Conservation (phyloP, 2,888 invertebrate species). For the Erebia aethiops region DNA sequence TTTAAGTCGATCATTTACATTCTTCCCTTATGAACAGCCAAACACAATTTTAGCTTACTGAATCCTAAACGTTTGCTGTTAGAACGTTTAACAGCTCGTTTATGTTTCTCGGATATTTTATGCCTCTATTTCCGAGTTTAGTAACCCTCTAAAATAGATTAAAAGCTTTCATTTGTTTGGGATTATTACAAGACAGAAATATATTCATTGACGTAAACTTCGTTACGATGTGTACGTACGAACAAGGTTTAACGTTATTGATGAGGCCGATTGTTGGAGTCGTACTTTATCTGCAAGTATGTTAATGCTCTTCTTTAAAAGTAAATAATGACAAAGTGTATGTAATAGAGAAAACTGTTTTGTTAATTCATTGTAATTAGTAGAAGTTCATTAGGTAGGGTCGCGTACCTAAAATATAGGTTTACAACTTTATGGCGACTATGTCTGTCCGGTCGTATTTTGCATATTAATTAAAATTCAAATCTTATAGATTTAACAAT, state of each 20-base stretch:
- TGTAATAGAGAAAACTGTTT: too few relatives aligned
- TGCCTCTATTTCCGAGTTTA: slow-evolving; percentile 33
- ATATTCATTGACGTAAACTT: slow-evolving; percentile 28
- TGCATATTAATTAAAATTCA: too few relatives aligned
- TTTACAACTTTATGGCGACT: too few relatives aligned
- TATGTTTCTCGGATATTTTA: slow-evolving; percentile 37
- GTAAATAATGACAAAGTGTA: too few relatives aligned
- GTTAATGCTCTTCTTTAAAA: too few relatives aligned
- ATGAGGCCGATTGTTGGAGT: not conserved
- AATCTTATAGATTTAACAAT: too few relatives aligned
- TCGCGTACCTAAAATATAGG: too few relatives aligned
- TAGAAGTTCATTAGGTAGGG: too few relatives aligned
- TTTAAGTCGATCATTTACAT: slow-evolving; percentile 12
- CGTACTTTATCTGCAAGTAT: not conserved
- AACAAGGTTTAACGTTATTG: slow-evolving; percentile 19
- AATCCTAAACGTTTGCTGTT: slow-evolving; percentile 24
- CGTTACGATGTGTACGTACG: slow-evolving; percentile 6
- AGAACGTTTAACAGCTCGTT: slow-evolving; percentile 34
- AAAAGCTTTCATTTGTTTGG: slow-evolving; percentile 30
- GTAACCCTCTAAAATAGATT: slow-evolving; percentile 32
- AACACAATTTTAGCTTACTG: slow-evolving; percentile 26
- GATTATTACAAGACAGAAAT: slow-evolving; percentile 26
- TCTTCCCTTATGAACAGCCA: slow-evolving; percentile 5
- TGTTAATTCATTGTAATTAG: too few relatives aligned
- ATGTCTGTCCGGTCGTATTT: too few relatives aligned